Percentiles rank a stretch among this genome's conserved stretches.
Evolutionary conservation across 1,140 invertebrate genomes (phyloP).

Genomic region (Palaemon carinicauda): DNA sequence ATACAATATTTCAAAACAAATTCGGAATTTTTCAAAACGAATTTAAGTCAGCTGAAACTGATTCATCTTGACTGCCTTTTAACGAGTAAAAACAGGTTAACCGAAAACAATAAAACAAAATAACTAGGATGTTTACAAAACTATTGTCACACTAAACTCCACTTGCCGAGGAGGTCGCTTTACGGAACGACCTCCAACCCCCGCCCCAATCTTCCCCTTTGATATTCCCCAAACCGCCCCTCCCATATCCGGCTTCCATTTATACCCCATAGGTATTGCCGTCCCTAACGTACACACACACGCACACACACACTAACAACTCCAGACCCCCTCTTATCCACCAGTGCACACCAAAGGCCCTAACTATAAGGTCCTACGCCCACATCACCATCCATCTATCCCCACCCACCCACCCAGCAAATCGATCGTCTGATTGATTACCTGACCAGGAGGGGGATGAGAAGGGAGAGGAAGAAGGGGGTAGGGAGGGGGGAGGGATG

Average conservation of each 20-base stretch:
- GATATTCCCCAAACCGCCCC: background rate
- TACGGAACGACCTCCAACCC: too few relatives aligned
- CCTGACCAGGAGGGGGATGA: background rate
- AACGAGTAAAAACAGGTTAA: too few relatives aligned
- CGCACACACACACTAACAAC: background rate
- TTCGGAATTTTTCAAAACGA: too few relatives aligned
- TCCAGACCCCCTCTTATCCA: background rate
- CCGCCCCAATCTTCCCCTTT: background rate
- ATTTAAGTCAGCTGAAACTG: too few relatives aligned
- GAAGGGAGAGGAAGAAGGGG: slow-evolving; percentile 2
- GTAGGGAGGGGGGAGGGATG: background rate
- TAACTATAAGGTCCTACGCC: background rate
- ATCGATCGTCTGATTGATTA: slow-evolving; percentile 18
- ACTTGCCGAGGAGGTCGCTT: too few relatives aligned
- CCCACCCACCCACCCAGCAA: background rate
- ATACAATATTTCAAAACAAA: too few relatives aligned
- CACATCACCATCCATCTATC: background rate
- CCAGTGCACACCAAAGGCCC: background rate
- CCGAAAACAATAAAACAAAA: background rate
- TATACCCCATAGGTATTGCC: background rate
- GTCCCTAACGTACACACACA: background rate
- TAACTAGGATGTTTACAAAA: too few relatives aligned
- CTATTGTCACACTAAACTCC: too few relatives aligned
- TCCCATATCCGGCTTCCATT: background rate
- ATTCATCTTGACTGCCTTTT: too few relatives aligned